Evolutionary conservation across 2,113 vertebrate species (phyloP).

Genomic region (Apaloderma vittatum): DNA sequence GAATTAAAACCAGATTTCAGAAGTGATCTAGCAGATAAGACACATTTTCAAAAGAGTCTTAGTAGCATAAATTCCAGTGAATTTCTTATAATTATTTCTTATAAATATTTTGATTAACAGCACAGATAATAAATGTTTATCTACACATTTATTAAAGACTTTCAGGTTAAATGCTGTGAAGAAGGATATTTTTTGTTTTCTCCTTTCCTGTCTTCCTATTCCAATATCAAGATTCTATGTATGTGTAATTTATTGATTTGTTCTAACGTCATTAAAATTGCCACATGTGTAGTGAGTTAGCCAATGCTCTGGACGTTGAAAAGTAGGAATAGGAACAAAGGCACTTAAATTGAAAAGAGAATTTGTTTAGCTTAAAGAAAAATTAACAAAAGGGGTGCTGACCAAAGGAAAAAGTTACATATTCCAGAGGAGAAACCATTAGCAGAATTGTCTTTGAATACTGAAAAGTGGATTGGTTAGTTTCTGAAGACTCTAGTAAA

Average conservation of each 20-base stretch:
- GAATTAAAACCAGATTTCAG: not conserved
- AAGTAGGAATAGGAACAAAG: not conserved
- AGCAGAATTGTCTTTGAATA: not conserved
- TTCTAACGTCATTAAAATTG: not conserved
- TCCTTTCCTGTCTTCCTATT: not conserved
- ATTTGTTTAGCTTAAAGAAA: not conserved
- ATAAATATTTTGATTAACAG: not conserved
- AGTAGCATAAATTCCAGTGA: not conserved
- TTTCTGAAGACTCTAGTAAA: not conserved
- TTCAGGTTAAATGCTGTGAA: not conserved
- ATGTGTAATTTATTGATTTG: not conserved
- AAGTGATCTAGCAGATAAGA: not conserved
- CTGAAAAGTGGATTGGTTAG: not conserved
- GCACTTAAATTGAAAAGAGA: not conserved
- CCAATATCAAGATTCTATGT: not conserved
- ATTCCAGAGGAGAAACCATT: not conserved
- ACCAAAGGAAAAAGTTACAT: not conserved
- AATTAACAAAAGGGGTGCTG: not conserved
- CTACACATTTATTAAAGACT: not conserved
- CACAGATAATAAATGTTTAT: not conserved
- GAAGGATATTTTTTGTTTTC: accelerated
- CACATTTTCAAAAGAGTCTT: not conserved
- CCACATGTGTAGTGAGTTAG: not conserved
- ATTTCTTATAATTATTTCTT: too few relatives aligned
- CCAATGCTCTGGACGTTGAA: not conserved